A percentile compares a stretch with the other conserved stretches of the same genome.
phyloP scores from a whole-genome alignment of 2,113 vertebrate genomes.

The Phycodurus eques region DNA sequence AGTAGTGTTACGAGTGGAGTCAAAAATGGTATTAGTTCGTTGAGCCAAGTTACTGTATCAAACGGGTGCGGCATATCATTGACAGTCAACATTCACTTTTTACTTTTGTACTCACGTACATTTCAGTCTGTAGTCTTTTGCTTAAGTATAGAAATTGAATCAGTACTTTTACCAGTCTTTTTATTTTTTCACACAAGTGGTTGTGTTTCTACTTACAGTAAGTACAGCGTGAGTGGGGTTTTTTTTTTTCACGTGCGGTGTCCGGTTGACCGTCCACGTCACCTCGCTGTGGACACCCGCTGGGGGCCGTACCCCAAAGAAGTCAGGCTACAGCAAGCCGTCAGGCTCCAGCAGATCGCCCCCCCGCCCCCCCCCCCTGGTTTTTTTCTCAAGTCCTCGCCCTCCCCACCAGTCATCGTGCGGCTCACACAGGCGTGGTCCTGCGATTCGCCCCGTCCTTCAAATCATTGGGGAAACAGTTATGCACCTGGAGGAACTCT shows the following conservation, averaged over 20 bases:
- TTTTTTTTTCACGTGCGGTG: background rate
- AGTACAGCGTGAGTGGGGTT: background rate
- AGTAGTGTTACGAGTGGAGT: too few species aligned
- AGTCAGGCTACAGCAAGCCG: too few species aligned
- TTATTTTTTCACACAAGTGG: background rate
- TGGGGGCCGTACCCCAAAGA: too few species aligned
- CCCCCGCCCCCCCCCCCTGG: too few species aligned
- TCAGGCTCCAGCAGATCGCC: too few species aligned
- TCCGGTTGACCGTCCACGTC: background rate
- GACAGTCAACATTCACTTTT: background rate
- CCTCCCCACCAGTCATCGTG: background rate
- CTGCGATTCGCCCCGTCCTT: slow-evolving; percentile 92
- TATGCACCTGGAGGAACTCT: slow-evolving; percentile 92
- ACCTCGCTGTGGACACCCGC: too few species aligned
- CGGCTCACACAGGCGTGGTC: slow-evolving; percentile 90
- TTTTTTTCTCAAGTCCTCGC: background rate
- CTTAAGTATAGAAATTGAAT: background rate
- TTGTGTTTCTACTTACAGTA: too few species aligned
- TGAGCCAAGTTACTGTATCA: too few species aligned
- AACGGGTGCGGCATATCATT: too few species aligned
- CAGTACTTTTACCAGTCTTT: background rate
- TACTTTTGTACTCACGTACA: background rate
- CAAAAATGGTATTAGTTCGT: too few species aligned
- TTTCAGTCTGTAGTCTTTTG: background rate
- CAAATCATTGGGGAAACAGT: slow-evolving; percentile 93